Percentiles rank a stretch among this genome's conserved stretches.
Evolutionary conservation across 1,140 invertebrate genomes (phyloP).

Genomic region (Thaumetopoea pityocampa): DNA sequence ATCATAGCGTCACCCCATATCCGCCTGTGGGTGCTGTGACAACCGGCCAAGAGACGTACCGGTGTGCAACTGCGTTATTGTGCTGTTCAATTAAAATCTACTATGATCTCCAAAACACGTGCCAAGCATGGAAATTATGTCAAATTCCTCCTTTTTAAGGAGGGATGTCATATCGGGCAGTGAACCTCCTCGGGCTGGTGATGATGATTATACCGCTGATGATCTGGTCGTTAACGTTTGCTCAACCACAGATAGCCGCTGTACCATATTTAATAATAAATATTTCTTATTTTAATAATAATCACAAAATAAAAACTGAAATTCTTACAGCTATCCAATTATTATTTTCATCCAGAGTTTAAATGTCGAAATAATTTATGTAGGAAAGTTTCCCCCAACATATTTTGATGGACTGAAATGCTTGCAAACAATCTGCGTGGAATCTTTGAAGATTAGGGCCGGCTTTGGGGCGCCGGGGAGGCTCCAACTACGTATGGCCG

Average conservation of each 20-base stretch:
- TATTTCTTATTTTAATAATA: conserved; percentile 6
- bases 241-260: not conserved
- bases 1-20: too few relatives aligned
- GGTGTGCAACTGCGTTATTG: too few relatives aligned
- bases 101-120: too few relatives aligned
- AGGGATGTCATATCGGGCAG: too few relatives aligned
- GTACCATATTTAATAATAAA: conserved; percentile 1
- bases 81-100: too few relatives aligned
- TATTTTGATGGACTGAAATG: conserved; percentile 62
- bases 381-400: conserved; percentile 50
- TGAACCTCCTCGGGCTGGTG: too few relatives aligned
- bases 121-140: too few relatives aligned
- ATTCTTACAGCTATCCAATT: conserved; percentile 6
- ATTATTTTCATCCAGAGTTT: conserved; percentile 9
- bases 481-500: conserved; percentile 66
- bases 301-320: conserved; percentile 1
- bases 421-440: conserved; percentile 68
- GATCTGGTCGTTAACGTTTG: too few relatives aligned
- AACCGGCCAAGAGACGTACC: too few relatives aligned
- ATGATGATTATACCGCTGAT: too few relatives aligned
- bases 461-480: conserved; percentile 61
- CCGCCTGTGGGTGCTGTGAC: too few relatives aligned
- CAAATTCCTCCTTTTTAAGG: too few relatives aligned
- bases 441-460: conserved; percentile 66
- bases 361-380: conserved; percentile 48